phyloP scores from a whole-genome alignment of 2,797 vertebrate genomes.

The Tokudaia tokunoshimensis region DNA sequence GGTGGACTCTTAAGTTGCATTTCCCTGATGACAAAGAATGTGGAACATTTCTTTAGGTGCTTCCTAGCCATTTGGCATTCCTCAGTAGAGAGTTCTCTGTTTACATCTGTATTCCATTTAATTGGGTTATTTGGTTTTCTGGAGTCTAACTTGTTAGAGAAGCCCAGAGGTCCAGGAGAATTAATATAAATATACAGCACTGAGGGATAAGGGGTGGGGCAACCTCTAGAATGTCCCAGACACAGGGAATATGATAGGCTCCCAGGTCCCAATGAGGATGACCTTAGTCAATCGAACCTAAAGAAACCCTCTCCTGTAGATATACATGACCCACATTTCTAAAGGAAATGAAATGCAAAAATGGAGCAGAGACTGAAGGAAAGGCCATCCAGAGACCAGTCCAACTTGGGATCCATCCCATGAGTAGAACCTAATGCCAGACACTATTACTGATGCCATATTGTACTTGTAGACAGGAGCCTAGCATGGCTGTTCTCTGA shows the following conservation, averaged over 20 bases:
- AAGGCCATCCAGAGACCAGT: background rate
- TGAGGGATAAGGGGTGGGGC: fast-evolving
- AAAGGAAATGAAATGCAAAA: background rate
- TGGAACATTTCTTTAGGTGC: background rate
- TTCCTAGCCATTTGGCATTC: background rate
- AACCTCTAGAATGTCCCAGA: background rate
- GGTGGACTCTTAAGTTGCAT: background rate
- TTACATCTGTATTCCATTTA: background rate
- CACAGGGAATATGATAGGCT: background rate
- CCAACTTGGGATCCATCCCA: background rate
- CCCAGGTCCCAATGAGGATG: background rate
- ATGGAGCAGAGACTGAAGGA: background rate
- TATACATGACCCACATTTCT: background rate
- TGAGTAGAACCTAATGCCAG: background rate
- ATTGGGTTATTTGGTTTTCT: background rate
- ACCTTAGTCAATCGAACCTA: background rate
- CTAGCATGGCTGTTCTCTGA: background rate
- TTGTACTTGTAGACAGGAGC: background rate
- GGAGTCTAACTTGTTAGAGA: background rate
- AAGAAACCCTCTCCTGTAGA: background rate
- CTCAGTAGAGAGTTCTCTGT: background rate
- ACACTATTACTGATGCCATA: background rate
- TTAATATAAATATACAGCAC: background rate
- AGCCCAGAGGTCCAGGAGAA: background rate
- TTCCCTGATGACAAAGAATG: background rate